Conservation (phyloP, 2,888 invertebrate species). For the Drosophila percnosoma region DNA sequence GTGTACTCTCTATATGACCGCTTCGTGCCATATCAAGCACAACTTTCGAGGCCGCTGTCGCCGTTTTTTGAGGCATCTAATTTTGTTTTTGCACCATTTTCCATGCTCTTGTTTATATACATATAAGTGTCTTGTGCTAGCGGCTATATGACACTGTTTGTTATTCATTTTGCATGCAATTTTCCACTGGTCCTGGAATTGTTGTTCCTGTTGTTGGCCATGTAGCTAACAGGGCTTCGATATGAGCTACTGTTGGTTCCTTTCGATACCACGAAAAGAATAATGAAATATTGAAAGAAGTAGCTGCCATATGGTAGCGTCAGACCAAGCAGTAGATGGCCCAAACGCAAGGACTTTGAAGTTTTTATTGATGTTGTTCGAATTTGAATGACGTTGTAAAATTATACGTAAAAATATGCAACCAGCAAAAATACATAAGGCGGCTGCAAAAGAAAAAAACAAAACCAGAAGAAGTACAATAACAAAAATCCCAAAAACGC, state of each 20-base stretch:
- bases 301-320: slow-evolving; percentile 18
- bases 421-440: slow-evolving; percentile 25
- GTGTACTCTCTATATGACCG: slow-evolving; percentile 49
- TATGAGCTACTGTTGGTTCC: slow-evolving; percentile 15
- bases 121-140: slow-evolving; percentile 27
- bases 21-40: slow-evolving; percentile 67
- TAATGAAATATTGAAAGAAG: slow-evolving; percentile 31
- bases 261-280: slow-evolving; percentile 5
- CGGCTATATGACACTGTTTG: slow-evolving; percentile 42
- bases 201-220: slow-evolving; percentile 13
- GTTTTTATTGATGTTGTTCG: slow-evolving; percentile 77
- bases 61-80: slow-evolving; percentile 42
- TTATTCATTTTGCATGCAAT: slow-evolving; percentile 71
- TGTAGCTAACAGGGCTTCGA: slow-evolving; percentile 28
- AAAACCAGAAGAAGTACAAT: neutral
- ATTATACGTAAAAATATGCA: slow-evolving; percentile 74
- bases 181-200: slow-evolving; percentile 22
- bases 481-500: slow-evolving; percentile 21
- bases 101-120: slow-evolving; percentile 17
- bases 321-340: slow-evolving; percentile 27
- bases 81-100: slow-evolving; percentile 26
- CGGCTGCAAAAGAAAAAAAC: slow-evolving; percentile 7
- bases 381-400: slow-evolving; percentile 78
- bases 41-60: slow-evolving; percentile 44
- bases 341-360: slow-evolving; percentile 60